These are phyloP conservation scores for Catharus fuscescens DNA, from an alignment of 2,113 vertebrate genomes.

Conservation along the genomic window DNA sequence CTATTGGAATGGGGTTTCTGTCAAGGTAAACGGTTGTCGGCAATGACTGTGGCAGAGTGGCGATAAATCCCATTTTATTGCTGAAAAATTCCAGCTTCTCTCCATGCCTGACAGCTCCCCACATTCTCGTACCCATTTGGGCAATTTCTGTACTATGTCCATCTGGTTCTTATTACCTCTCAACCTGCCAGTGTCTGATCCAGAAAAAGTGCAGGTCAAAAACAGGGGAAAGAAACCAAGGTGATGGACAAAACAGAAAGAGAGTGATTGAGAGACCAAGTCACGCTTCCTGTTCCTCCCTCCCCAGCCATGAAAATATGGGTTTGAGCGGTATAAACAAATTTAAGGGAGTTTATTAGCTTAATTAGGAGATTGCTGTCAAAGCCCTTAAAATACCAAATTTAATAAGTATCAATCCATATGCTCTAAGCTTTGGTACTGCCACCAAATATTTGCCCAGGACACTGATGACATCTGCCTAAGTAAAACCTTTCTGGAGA, in stretches of 20 bases:
- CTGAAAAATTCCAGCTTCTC: conserved; percentile 97
- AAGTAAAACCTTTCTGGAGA: background rate
- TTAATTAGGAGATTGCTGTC: background rate
- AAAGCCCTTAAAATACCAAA: background rate
- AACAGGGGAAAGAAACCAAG: conserved; percentile 71
- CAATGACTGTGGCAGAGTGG: conserved; percentile 94
- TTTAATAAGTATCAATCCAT: background rate
- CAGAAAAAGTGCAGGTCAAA: conserved; percentile 82
- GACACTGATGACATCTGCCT: conserved; percentile 20
- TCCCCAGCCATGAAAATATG: background rate
- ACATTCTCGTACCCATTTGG: conserved; percentile 94
- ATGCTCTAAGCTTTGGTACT: background rate
- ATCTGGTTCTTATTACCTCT: conserved; percentile 98
- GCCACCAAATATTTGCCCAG: background rate
- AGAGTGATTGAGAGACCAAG: conserved; percentile 16
- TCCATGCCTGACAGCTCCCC: conserved; percentile 97
- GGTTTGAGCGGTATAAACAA: background rate
- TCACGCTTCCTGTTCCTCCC: background rate
- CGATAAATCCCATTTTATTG: conserved; percentile 99
- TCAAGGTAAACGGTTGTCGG: conserved; percentile 85
- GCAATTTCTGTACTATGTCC: conserved; percentile 94
- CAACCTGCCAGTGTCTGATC: conserved; percentile 87
- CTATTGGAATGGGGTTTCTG: conserved; percentile 83
- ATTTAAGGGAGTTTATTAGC: background rate
- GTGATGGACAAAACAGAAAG: conserved; percentile 81